These are phyloP conservation scores for Molanna angustata DNA, from an alignment of 2,888 invertebrate genomes.

Conservation along the genomic window DNA sequence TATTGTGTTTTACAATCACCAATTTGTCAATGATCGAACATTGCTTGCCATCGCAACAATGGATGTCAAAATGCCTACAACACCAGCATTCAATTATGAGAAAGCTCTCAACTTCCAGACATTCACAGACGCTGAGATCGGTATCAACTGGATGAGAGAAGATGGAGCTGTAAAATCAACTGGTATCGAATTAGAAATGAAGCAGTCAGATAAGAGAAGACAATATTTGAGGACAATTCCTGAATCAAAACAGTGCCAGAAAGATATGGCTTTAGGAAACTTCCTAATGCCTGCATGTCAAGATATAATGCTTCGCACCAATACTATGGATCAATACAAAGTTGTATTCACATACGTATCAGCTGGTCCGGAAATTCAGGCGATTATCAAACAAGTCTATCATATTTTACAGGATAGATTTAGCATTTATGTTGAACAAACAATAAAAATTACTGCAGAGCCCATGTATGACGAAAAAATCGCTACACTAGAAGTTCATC, in stretches of 20 bases:
- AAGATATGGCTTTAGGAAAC: slow-evolving; percentile 47
- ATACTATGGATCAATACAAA: slow-evolving; percentile 50
- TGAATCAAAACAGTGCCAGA: slow-evolving; percentile 42
- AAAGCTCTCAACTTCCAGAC: no score
- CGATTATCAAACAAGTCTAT: slow-evolving; percentile 49
- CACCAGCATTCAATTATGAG: no score
- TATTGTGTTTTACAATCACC: no score
- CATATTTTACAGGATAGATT: no score
- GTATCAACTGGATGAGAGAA: no score
- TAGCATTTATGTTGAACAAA: slow-evolving; percentile 44
- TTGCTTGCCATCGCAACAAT: no score
- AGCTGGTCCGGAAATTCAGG: slow-evolving; percentile 45
- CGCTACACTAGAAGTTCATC: slow-evolving; percentile 45
- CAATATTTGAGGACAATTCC: slow-evolving; percentile 41
- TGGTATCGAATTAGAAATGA: slow-evolving; percentile 46
- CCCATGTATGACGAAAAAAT: no score
- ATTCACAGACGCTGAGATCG: no score
- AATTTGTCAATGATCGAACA: no score
- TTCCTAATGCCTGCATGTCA: slow-evolving; percentile 49
- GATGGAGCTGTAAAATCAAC: no score
- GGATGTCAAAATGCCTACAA: no score
- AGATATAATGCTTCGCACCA: slow-evolving; percentile 45
- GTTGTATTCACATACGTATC: slow-evolving; percentile 53
- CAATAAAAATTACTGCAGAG: slow-evolving; percentile 34
- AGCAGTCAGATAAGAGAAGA: slow-evolving; percentile 49